Base-by-base conservation (phyloP, 2,113 vertebrate genomes). In the Cinclus cinclus region DNA sequence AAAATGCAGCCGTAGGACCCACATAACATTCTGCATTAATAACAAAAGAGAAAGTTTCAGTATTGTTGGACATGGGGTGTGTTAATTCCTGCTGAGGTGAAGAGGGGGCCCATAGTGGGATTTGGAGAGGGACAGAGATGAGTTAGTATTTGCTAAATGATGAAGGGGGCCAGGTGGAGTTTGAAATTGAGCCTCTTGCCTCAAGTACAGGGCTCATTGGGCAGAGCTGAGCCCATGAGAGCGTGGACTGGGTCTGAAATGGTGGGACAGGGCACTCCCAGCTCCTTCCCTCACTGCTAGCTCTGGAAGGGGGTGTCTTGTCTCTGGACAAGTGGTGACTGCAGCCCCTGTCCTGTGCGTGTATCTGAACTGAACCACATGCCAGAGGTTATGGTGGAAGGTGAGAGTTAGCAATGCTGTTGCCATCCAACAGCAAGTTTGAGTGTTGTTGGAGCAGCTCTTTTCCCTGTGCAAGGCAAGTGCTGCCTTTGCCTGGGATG, bases 11-110 rank as follows among this genome's bases (percentile, higher is more conserved):
- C 21, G 20, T 27, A 35, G 80, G 22, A 31, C 25, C 68, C 73
- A 59, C 17, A 0, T 30, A 35, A 96, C 96, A 88, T 97, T 97
- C 94, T 93, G 17, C 67, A 3, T 95, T 88, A 55, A 62, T 62
- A 53, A 47, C 46, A 90, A 60, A 89, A 35, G 33, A 12, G 19
- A 11, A 20, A n/a, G 30, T 59, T 58, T 75, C 70, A 35, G 24
- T 90, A 39, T 60, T 68, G 7, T 39, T 59, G 25, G 78, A 50
- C 24, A 6, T 17, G 39, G 13, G 50, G 3, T 27, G 22, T 52
- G 27, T 33, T 24, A 16, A n/a, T 86, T 60, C 18, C 47, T 4
- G 3, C 14, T 14, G 60, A 7, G 5, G 2, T 30, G 31, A 20
- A 18, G 27, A 13, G 59, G 20, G 20, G 52, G 18, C 5, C 46